Conservation (phyloP, 2,888 invertebrate species). For the Drosophila meridiana region DNA sequence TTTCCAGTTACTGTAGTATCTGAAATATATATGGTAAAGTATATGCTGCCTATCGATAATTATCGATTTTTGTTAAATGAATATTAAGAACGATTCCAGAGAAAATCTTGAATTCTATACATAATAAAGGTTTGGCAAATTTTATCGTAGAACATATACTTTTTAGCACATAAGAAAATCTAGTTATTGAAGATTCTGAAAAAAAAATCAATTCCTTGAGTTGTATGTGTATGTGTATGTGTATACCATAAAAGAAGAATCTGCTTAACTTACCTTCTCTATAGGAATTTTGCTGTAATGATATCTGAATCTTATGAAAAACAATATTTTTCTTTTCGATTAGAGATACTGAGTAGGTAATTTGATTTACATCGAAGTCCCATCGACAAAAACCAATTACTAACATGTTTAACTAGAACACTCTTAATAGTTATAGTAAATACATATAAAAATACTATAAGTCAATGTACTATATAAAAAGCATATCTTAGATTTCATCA, state of each 20-base stretch:
- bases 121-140: neutral
- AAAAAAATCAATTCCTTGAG: no score
- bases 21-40: neutral
- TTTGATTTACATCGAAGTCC: no score
- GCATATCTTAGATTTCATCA: slow-evolving; percentile 19
- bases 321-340: no score
- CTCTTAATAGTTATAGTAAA: neutral
- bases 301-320: no score
- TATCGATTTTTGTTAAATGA: neutral
- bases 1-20: neutral
- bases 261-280: no score
- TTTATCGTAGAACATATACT: neutral
- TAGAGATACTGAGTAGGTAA: no score
- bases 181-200: no score
- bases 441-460: neutral
- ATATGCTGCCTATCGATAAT: neutral
- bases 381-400: no score
- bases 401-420: neutral
- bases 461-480: neutral
- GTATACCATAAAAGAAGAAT: no score
- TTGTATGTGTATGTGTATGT: no score
- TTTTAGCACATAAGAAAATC: no score
- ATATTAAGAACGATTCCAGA: neutral
- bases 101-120: neutral
- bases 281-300: no score